Conservation (phyloP, 2,113 vertebrate genomes). For the Meleagris gallopavo region DNA sequence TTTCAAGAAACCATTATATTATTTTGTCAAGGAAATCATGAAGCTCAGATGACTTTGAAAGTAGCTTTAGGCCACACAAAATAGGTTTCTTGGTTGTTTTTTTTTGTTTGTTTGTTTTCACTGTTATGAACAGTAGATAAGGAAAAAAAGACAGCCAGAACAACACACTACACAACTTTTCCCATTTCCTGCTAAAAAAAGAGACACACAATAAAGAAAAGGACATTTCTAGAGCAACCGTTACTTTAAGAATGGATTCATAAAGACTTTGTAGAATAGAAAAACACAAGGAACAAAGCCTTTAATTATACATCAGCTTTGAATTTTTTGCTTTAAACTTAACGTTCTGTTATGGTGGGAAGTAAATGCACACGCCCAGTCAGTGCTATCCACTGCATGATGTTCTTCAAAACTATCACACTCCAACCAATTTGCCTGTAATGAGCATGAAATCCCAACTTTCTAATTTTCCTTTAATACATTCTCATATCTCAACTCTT, state of each 20-base stretch:
- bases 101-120: not conserved
- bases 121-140: not conserved
- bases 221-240: not conserved
- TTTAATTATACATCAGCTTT: not conserved
- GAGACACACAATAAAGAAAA: not conserved
- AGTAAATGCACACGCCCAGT: accelerated
- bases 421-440: not conserved
- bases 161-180: not conserved
- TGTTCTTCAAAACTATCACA: not conserved
- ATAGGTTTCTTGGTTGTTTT: not conserved
- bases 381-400: not conserved
- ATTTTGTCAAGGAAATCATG: not conserved
- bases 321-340: not conserved
- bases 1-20: not conserved
- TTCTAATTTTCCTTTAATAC: not conserved
- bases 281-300: not conserved
- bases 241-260: not conserved
- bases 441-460: not conserved
- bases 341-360: not conserved
- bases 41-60: not conserved
- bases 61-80: not conserved
- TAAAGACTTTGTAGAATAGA: not conserved
- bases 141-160: not conserved
- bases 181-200: not conserved
- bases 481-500: not conserved